Base-by-base conservation (phyloP, 2,888 invertebrate genomes). In the Chrysodeixis includens region DNA sequence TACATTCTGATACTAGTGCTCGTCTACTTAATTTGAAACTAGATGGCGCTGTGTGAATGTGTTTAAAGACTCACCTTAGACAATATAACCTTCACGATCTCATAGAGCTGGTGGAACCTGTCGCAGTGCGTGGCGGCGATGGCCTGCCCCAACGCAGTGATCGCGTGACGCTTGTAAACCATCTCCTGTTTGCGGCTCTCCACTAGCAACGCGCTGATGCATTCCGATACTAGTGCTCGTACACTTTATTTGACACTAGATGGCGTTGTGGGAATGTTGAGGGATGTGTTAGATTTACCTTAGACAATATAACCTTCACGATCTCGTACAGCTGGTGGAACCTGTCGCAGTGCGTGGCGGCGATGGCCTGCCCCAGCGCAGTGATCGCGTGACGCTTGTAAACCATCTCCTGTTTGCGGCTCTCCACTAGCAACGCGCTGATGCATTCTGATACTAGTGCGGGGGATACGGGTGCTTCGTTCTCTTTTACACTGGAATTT, bases 181-280 rank as follows among this genome's bases (percentile, higher is more conserved):
- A 97, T 95, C 82, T 97, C 97, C 64, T 97, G 97, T 85, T 98
- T 98, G 69, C 96, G 96, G 72, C 97, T 97, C 92, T 99, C 99
- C 79, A 96, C 96, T 81, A 98, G 93, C 14, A 98, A 92, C 1
- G 97, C 96, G 72, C 97, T 96, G n/a, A 98, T 94, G 54, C 97
- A 95, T 63, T 92, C 90, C 10, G 89, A n/a, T n/a, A n/a, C n/a
- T n/a, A n/a, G n/a, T n/a, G n/a, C n/a, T n/a, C n/a, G n/a, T n/a
- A n/a, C 6, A 6, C 3, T 26, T 26, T 4, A 6, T 26, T 26
- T 26, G 26, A 26, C 2, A 26, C 26, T 26, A 26, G 26, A 26
- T 26, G 26, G 26, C 26, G 26, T 6, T n/a, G n/a, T n/a, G n/a
- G n/a, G n/a, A n/a, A n/a, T n/a, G n/a, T n/a, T n/a, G n/a, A n/a